phyloP scores from a whole-genome alignment of 1,140 invertebrate genomes.

The Chelonus insularis region DNA sequence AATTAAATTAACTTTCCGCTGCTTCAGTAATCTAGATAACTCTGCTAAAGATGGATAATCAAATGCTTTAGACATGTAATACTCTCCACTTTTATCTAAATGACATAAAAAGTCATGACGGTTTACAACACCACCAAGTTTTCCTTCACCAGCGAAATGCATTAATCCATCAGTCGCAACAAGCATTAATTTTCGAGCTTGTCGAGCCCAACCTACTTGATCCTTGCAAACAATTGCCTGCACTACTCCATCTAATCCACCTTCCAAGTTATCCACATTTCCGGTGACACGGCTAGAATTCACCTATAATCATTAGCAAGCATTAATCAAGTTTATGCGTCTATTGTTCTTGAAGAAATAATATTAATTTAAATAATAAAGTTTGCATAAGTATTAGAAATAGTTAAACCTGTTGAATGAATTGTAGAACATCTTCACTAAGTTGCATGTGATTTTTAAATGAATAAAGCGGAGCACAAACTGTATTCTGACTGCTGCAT shows the following conservation, averaged over 20 bases:
- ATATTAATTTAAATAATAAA: too few relatives aligned
- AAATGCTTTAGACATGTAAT: constrained; percentile 33
- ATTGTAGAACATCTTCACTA: constrained; percentile 47
- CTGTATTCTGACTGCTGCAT: constrained; percentile 36
- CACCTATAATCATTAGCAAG: constrained; percentile 25
- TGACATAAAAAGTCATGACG: constrained; percentile 42
- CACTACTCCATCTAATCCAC: constrained; percentile 66
- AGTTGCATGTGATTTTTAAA: constrained; percentile 57
- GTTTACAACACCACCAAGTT: constrained; percentile 37
- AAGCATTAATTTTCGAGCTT: constrained; percentile 66
- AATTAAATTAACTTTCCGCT: constrained; percentile 39
- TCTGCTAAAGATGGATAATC: constrained; percentile 44
- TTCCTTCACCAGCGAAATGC: constrained; percentile 70
- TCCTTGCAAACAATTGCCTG: constrained; percentile 56
- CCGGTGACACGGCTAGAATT: constrained; percentile 54
- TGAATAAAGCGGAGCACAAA: constrained; percentile 56
- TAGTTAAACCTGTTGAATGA: constrained; percentile 43
- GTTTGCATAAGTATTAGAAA: too few relatives aligned
- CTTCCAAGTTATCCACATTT: constrained; percentile 65
- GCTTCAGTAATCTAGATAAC: constrained; percentile 35
- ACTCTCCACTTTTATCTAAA: constrained; percentile 35
- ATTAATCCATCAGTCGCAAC: constrained; percentile 66
- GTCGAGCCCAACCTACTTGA: constrained; percentile 64
- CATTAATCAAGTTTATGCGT: too few relatives aligned
- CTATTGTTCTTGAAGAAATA: too few relatives aligned